Conservation (phyloP, 2,888 invertebrate species). For the Callinectes sapidus region DNA sequence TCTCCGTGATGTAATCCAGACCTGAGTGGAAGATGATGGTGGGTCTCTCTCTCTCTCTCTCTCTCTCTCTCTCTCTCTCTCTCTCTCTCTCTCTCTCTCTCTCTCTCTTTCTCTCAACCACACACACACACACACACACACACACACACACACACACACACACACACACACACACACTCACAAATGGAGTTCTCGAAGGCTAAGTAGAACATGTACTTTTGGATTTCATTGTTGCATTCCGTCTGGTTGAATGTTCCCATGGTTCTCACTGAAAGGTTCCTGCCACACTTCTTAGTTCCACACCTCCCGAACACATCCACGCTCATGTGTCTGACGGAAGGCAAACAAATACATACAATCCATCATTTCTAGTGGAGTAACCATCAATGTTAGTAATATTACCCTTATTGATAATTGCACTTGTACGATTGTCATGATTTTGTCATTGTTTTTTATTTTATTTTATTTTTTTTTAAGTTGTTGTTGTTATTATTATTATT, state of each 20-base stretch:
- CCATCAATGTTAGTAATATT: too few species aligned
- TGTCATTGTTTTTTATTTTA: too few species aligned
- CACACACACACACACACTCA: background rate
- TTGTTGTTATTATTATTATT: background rate
- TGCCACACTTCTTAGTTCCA: slow-evolving; percentile 56
- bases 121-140: background rate
- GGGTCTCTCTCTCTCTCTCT: too few species aligned
- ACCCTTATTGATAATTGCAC: too few species aligned
- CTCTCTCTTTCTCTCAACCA: too few species aligned
- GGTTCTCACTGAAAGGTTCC: slow-evolving; percentile 37
- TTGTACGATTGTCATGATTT: too few species aligned
- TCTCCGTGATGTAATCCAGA: slow-evolving; percentile 64
- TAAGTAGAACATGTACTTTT: slow-evolving; percentile 59
- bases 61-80: background rate
- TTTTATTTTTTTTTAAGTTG: too few species aligned
- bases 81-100: too few species aligned
- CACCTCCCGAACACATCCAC: slow-evolving; percentile 64
- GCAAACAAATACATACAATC: background rate
- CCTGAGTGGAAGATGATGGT: background rate
- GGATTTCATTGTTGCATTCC: slow-evolving; percentile 38
- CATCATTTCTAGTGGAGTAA: too few species aligned
- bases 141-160: slow-evolving; percentile 37
- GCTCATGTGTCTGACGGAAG: slow-evolving; percentile 22
- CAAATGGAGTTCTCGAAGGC: slow-evolving; percentile 62
- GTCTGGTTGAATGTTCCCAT: slow-evolving; percentile 46